Evolutionary conservation across 2,888 invertebrate genomes (phyloP).

Genomic region (Tipula lateralis): DNA sequence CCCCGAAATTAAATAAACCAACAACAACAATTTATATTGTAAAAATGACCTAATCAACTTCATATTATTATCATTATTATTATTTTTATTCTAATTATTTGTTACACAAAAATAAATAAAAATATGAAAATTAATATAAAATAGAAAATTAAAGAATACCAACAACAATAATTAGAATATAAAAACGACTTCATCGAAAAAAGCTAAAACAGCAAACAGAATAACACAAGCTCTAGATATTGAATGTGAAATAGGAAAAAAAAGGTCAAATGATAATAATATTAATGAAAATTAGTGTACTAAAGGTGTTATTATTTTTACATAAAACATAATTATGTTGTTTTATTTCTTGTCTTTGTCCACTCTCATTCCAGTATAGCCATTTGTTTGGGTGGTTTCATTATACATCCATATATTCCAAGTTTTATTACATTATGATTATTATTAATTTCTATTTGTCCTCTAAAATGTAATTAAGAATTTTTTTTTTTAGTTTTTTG

Average conservation of each 20-base stretch:
- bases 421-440: neutral
- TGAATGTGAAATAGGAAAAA: neutral
- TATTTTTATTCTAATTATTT: slow-evolving; percentile 2
- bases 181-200: neutral
- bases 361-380: neutral
- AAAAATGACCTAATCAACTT: slow-evolving; percentile 13
- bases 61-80: neutral
- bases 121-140: slow-evolving; percentile 6
- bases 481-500: neutral
- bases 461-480: slow-evolving; percentile 15
- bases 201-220: neutral
- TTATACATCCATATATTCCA: neutral
- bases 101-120: neutral
- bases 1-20: neutral
- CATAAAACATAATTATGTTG: slow-evolving; percentile 11
- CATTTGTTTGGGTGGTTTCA: neutral
- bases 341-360: neutral
- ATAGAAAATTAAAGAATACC: neutral
- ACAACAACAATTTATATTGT: neutral
- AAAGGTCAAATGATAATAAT: slow-evolving; percentile 24
- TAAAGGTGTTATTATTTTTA: slow-evolving; percentile 24
- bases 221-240: neutral
- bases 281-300: slow-evolving; percentile 19
- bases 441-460: neutral
- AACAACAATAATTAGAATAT: neutral